Evolutionary conservation across 2,113 vertebrate genomes (phyloP).

Genomic region (Chelonoidis abingdonii): DNA sequence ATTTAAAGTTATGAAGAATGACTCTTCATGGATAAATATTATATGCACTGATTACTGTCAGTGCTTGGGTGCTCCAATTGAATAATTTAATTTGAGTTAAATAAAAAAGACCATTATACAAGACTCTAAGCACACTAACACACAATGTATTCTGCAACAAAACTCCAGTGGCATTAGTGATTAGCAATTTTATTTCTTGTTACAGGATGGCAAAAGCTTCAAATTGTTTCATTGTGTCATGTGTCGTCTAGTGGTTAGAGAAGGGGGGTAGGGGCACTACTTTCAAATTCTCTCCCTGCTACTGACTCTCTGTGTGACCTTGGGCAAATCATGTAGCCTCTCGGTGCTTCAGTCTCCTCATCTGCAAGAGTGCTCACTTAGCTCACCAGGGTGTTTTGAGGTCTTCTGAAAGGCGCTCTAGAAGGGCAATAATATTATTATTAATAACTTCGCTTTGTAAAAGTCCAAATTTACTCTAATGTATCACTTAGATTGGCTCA

Average conservation of each 20-base stretch:
- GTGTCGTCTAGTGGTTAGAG: background rate
- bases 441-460: background rate
- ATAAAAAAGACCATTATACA: background rate
- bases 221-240: background rate
- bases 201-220: background rate
- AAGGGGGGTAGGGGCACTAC: accelerated
- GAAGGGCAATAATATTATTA: background rate
- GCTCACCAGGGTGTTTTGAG: background rate
- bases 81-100: background rate
- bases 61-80: background rate
- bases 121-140: background rate
- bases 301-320: background rate
- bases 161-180: too few relatives aligned
- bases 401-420: background rate
- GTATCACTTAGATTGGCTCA: background rate
- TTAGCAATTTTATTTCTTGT: background rate
- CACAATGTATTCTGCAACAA: background rate
- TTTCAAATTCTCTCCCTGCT: background rate
- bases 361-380: background rate
- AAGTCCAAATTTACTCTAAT: background rate
- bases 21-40: background rate
- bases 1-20: accelerated
- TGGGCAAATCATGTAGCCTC: background rate
- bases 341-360: background rate
- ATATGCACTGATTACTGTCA: background rate